A percentile compares a stretch with the other conserved stretches of the same genome.
Conservation (phyloP, 53 echinoderm and acorn worm species). For the Paelopatides confundens region DNA sequence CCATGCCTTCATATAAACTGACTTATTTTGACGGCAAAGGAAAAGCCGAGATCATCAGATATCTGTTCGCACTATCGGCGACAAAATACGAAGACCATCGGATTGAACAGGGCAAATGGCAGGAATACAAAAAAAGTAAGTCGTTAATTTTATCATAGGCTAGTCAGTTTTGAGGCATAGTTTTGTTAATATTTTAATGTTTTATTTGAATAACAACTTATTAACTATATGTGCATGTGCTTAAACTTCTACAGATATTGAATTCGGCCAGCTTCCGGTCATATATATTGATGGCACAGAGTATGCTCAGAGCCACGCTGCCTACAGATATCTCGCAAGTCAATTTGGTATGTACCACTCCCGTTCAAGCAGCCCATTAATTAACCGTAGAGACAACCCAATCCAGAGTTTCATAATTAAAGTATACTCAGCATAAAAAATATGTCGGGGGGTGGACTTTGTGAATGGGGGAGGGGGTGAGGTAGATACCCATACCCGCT, state of each 20-base stretch:
- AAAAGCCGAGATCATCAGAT: constrained; percentile 6
- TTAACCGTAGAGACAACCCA: too few species aligned
- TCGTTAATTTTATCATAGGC: too few species aligned
- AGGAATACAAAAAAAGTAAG: neutral
- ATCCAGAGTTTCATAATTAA: too few species aligned
- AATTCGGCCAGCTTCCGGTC: neutral
- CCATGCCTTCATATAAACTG: constrained; percentile 1
- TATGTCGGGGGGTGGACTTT: too few species aligned
- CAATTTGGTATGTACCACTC: neutral
- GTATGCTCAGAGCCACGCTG: constrained; percentile 1
- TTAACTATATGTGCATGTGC: too few species aligned
- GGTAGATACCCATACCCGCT: too few species aligned
- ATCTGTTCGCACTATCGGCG: neutral
- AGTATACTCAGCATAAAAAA: too few species aligned
- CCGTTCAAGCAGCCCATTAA: too few species aligned
- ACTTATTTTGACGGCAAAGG: neutral
- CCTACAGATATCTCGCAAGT: neutral
- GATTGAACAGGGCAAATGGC: neutral
- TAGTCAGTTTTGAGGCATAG: too few species aligned
- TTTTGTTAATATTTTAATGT: too few species aligned
- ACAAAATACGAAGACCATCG: neutral
- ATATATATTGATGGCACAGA: neutral
- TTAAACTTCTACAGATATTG: neutral
- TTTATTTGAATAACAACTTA: too few species aligned
- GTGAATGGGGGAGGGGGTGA: too few species aligned